Conservation (phyloP, 2,797 vertebrate genomes). For the Carapus acus region DNA sequence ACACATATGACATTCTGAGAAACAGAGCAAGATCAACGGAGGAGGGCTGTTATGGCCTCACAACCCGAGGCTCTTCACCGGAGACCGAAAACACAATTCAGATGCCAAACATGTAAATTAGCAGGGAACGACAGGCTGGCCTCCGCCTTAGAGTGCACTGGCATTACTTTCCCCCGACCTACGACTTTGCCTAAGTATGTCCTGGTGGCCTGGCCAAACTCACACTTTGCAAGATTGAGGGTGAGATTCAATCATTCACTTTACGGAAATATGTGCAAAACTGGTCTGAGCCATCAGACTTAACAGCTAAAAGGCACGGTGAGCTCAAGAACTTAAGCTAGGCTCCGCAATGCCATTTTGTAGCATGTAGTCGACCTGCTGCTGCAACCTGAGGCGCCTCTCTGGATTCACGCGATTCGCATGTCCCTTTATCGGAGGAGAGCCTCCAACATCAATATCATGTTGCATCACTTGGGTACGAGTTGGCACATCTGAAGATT, state of each 20-base stretch:
- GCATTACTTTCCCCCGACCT: not conserved
- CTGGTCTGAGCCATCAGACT: not conserved
- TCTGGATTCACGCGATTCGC: not conserved
- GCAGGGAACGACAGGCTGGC: not conserved
- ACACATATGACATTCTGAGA: too few species aligned
- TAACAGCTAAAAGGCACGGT: too few species aligned
- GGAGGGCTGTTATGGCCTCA: too few species aligned
- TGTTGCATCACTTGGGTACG: not conserved
- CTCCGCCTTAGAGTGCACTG: not conserved
- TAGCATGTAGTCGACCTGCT: constrained; percentile 1
- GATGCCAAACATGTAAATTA: too few species aligned
- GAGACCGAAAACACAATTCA: too few species aligned
- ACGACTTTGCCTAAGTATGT: not conserved
- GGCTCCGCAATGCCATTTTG: not conserved
- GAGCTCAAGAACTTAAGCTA: constrained; percentile 4
- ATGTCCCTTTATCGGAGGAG: constrained; percentile 12
- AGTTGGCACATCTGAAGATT: constrained; percentile 8
- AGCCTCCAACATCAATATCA: constrained; percentile 8
- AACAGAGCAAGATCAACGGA: too few species aligned
- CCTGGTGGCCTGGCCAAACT: not conserved
- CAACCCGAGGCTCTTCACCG: too few species aligned
- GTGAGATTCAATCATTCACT: constrained; percentile 6
- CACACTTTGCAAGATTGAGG: not conserved
- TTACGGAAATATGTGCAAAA: constrained; percentile 8
- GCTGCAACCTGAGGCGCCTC: not conserved